Base-by-base conservation (phyloP, 2,888 invertebrate species). In the Anaspis maculata region DNA sequence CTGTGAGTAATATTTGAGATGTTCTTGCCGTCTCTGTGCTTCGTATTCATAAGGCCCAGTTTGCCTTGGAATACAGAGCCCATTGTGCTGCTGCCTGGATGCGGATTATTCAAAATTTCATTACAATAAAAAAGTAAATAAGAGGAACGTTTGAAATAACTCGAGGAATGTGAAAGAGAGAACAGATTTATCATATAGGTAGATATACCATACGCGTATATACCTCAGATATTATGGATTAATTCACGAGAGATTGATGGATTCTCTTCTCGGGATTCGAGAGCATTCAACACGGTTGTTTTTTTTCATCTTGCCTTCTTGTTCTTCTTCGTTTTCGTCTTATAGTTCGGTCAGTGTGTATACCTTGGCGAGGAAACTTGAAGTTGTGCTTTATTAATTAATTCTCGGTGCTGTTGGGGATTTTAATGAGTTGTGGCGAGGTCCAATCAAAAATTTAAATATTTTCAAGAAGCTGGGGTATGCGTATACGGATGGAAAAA, bases 1-100 rank as follows among this genome's bases (percentile, higher is more conserved):
- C 56, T 53, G 62, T 45, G 61, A 48, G 48, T 52, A 51, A 52
- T 53, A 55, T 53, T 46, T 44, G 42, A 52, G 49, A 49, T 49
- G 48, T 42, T 37, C 34, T 38, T 30, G 25, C 30, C 28, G 37
- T 37, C 48, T 44, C 49, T 51, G 47, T 49, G 43, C 19, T 19
- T 19, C 9, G 11, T 24, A 5, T 24, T 10, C 24, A 48, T 54
- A 52, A 34, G 43, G 54, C 39, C 47, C 43, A 30, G 47, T 55
- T 57, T 54, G 45, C 49, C 51, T 40, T 46, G 48, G 49, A 51
- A 45, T 47, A 39, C 37, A 31, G 35, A 36, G 43, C 47, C 45
- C 48, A 49, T 50, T 50, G 51, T 51, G 33, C 28, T 15, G 13
- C 25, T 25, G 36, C 30, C 22, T 30, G 34, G 30, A 35, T 37